These are phyloP conservation scores for Hyles vespertilio DNA, from an alignment of 1,140 invertebrate species.

Conservation along the genomic window DNA sequence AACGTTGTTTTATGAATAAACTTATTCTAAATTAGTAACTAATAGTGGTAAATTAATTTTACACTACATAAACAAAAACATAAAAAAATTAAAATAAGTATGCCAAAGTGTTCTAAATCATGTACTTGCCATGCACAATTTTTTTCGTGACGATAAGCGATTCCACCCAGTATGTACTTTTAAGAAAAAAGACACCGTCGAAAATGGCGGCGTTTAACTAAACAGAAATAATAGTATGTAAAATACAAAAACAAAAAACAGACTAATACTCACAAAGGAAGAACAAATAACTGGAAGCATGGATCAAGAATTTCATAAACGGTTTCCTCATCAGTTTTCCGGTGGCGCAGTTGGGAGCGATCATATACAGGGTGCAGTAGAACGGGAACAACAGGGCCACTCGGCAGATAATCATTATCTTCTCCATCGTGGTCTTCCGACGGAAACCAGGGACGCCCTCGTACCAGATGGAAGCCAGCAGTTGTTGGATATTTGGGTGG, in stretches of 20 bases:
- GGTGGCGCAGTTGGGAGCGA: conserved; percentile 84
- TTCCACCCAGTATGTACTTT: too few species aligned
- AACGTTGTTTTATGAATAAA: too few species aligned
- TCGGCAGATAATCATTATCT: conserved; percentile 82
- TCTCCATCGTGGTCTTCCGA: conserved; percentile 82
- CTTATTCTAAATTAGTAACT: too few species aligned
- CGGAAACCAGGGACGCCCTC: conserved; percentile 93
- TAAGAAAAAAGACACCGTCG: too few species aligned
- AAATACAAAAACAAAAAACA: neutral
- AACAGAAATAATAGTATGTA: neutral
- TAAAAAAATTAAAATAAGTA: too few species aligned
- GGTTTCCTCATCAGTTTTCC: conserved; percentile 90
- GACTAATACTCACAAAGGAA: conserved; percentile 85
- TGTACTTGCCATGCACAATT: too few species aligned
- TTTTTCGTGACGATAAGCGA: too few species aligned
- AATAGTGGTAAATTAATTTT: too few species aligned
- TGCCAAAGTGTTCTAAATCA: too few species aligned
- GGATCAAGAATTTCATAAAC: conserved; percentile 96
- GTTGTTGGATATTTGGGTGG: conserved; percentile 94
- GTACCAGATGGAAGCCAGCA: conserved; percentile 95
- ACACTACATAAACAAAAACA: too few species aligned
- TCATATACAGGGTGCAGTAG: conserved; percentile 89
- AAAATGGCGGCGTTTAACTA: neutral
- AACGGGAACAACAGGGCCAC: conserved; percentile 90
- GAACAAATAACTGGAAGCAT: conserved; percentile 93